phyloP scores from a whole-genome alignment of 2,113 vertebrate species.

The Petroica traversi region DNA sequence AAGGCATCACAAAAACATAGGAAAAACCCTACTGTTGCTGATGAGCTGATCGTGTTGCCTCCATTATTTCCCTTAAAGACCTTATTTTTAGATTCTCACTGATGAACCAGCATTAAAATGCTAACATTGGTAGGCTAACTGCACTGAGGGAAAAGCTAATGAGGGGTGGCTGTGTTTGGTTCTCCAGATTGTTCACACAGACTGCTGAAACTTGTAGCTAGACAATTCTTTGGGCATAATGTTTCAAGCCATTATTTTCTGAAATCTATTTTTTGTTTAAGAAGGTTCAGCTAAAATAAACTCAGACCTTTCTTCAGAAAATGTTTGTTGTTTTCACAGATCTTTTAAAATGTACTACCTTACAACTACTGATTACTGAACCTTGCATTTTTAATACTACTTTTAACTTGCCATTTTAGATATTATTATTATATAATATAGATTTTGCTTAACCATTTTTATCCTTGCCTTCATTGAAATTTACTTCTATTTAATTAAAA shows the following conservation, averaged over 20 bases:
- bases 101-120: not conserved
- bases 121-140: not conserved
- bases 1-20: fast-evolving
- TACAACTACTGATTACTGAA: not conserved
- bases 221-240: not conserved
- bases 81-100: not conserved
- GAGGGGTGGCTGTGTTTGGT: not conserved
- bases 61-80: not conserved
- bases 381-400: not conserved
- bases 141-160: not conserved
- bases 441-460: not conserved
- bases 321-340: not conserved
- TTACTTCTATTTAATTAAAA: not conserved
- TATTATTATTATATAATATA: not conserved
- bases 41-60: not conserved
- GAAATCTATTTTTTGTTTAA: not conserved
- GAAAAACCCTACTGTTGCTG: not conserved
- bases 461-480: not conserved
- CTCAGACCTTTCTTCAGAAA: not conserved
- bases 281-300: not conserved
- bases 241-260: not conserved
- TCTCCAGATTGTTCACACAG: not conserved
- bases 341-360: not conserved
- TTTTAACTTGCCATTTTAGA: not conserved
- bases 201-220: not conserved